Evolutionary conservation across 1,140 invertebrate genomes (phyloP).

Genomic region (Apis dorsata): DNA sequence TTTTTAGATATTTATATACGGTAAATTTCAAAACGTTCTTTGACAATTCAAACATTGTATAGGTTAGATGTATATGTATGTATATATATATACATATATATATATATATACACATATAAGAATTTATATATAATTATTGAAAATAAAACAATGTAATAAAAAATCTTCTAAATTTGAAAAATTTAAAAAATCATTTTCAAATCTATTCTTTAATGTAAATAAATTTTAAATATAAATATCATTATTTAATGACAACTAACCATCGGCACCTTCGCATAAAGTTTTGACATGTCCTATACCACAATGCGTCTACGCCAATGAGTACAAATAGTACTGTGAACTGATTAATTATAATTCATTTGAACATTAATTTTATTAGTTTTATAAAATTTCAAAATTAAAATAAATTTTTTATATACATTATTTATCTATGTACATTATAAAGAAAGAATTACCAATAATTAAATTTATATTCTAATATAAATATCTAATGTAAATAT

Average conservation of each 20-base stretch:
- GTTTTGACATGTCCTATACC: slow-evolving; percentile 71
- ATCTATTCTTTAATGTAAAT: slow-evolving; percentile 4
- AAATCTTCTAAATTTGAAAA: neutral
- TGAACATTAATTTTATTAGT: neutral
- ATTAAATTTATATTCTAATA: neutral
- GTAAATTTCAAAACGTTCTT: slow-evolving; percentile 6
- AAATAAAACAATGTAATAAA: neutral
- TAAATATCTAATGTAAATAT: neutral
- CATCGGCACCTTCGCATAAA: slow-evolving; percentile 74
- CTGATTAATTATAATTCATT: slow-evolving; percentile 18
- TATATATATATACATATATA: too few species aligned
- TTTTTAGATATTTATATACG: neutral
- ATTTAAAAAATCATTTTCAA: neutral
- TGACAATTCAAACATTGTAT: slow-evolving; percentile 36
- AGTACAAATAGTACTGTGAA: slow-evolving; percentile 18
- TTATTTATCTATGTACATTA: neutral
- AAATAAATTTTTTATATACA: neutral
- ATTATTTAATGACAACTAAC: slow-evolving; percentile 73
- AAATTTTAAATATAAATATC: slow-evolving; percentile 45
- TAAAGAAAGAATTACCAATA: neutral
- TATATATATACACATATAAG: neutral
- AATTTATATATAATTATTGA: neutral
- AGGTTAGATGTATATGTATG: slow-evolving; percentile 2
- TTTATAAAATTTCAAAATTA: neutral
- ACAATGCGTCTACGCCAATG: slow-evolving; percentile 50